These are phyloP conservation scores for Tapirus indicus DNA, from an alignment of 2,797 vertebrate genomes.

Conservation along the genomic window DNA sequence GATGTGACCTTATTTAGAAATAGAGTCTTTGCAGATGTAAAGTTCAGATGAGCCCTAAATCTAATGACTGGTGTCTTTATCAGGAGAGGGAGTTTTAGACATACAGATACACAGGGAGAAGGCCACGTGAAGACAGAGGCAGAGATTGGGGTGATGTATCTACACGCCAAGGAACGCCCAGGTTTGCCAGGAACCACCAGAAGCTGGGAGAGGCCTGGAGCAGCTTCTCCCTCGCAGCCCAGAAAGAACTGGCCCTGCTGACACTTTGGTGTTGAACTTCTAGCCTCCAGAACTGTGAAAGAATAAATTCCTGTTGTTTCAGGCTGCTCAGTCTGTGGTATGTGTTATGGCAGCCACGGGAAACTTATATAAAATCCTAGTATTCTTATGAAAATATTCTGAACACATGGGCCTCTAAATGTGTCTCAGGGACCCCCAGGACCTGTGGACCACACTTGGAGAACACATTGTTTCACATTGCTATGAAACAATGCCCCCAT, in stretches of 20 bases:
- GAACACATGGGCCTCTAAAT: not conserved
- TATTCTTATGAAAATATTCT: not conserved
- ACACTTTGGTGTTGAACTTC: too few relatives aligned
- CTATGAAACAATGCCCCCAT: not conserved
- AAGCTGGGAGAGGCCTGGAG: not conserved
- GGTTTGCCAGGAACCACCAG: not conserved
- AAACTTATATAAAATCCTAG: not conserved
- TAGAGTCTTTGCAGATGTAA: not conserved
- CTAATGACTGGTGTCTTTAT: accelerated
- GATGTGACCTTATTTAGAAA: not conserved
- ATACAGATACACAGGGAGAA: accelerated
- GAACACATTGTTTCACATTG: too few relatives aligned
- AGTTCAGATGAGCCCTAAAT: not conserved
- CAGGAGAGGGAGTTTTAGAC: not conserved
- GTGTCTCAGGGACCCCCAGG: not conserved
- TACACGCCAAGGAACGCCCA: accelerated
- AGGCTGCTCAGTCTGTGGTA: not conserved
- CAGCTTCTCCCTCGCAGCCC: not conserved
- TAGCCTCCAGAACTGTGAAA: too few relatives aligned
- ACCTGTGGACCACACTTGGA: not conserved
- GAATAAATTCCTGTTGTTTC: not conserved
- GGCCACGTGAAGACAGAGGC: accelerated
- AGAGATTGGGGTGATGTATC: not conserved
- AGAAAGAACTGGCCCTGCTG: not conserved
- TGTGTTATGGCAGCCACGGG: not conserved